phyloP scores from a whole-genome alignment of 2,888 invertebrate genomes.

The Drosophila subquinaria region DNA sequence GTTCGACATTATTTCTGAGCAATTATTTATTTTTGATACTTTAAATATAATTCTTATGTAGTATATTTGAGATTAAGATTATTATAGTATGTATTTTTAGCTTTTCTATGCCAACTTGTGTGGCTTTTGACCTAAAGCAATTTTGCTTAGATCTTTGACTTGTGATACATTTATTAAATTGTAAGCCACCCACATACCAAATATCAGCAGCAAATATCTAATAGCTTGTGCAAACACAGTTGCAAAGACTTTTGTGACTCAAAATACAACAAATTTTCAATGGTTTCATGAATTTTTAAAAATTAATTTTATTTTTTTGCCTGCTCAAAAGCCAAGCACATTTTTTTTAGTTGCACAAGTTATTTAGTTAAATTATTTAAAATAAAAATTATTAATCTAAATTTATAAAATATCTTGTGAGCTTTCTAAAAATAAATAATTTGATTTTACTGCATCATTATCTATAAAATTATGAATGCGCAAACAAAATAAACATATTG shows the following conservation, averaged over 20 bases:
- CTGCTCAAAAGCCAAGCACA: too few relatives aligned
- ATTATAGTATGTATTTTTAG: neutral
- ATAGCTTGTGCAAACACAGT: neutral
- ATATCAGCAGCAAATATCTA: neutral
- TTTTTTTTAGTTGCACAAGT: too few relatives aligned
- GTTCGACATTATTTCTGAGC: neutral
- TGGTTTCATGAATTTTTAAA: too few relatives aligned
- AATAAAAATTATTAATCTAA: too few relatives aligned
- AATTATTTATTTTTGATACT: neutral
- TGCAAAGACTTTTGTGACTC: neutral
- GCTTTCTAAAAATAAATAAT: neutral
- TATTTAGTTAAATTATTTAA: neutral
- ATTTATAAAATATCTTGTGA: too few relatives aligned
- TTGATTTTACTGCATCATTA: neutral
- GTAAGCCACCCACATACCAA: neutral
- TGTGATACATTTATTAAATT: conserved; percentile 12
- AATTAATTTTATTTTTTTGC: too few relatives aligned
- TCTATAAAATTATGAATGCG: neutral
- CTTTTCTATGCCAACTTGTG: conserved; percentile 5
- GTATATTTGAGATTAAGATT: neutral
- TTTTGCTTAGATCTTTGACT: conserved; percentile 11
- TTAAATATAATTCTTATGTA: neutral
- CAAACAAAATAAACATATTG: neutral
- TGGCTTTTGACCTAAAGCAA: conserved; percentile 21
- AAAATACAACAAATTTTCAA: neutral